Percentiles rank a stretch among this genome's conserved stretches.
phyloP scores from a whole-genome alignment of 2,113 vertebrate genomes.

The Dunckerocampus dactyliophorus region DNA sequence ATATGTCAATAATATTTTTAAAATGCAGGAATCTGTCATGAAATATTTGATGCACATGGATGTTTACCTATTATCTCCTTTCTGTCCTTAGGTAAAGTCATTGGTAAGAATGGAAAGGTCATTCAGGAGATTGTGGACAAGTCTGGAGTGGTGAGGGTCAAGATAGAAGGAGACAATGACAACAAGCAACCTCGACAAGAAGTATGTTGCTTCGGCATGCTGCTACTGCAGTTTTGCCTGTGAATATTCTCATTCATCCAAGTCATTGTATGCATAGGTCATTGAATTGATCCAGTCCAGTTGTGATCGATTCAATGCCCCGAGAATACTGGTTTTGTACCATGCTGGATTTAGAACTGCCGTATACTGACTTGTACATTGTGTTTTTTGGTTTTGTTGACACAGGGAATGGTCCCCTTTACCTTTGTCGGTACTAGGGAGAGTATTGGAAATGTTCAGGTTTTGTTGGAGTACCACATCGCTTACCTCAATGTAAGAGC shows the following conservation, averaged over 20 bases:
- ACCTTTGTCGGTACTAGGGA: slow-evolving; percentile 98
- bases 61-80: background rate
- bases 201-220: slow-evolving; percentile 61
- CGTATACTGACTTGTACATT: slow-evolving; percentile 42
- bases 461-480: slow-evolving; percentile 95
- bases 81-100: slow-evolving; percentile 80
- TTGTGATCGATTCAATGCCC: too few relatives aligned
- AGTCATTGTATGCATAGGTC: too few relatives aligned
- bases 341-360: background rate
- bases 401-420: slow-evolving; percentile 96
- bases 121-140: slow-evolving; percentile 94
- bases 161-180: slow-evolving; percentile 88
- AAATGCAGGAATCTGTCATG: background rate
- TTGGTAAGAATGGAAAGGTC: slow-evolving; percentile 88
- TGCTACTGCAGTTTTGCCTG: slow-evolving; percentile 13
- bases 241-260: too few relatives aligned
- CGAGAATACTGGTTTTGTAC: background rate
- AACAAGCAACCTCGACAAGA: slow-evolving; percentile 84
- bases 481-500: slow-evolving; percentile 91
- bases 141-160: slow-evolving; percentile 85
- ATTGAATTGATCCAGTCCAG: too few relatives aligned
- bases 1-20: background rate
- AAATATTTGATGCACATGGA: background rate
- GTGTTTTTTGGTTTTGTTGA: slow-evolving; percentile 51
- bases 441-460: slow-evolving; percentile 93